These are phyloP conservation scores for Agrochola lychnidis DNA, from an alignment of 2,888 invertebrate species.

Conservation along the genomic window DNA sequence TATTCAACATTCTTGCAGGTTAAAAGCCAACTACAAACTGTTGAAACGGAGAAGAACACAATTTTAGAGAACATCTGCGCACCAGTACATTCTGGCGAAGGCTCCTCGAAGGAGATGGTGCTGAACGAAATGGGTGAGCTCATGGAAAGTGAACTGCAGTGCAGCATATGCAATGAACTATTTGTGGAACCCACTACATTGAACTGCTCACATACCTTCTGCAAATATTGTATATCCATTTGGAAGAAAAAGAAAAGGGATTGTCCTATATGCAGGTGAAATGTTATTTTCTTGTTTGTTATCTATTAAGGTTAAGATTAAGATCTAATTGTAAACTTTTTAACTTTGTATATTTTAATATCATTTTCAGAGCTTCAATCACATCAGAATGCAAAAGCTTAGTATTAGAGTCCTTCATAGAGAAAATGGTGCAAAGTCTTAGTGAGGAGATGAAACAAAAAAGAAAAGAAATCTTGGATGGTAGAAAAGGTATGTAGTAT, in stretches of 20 bases:
- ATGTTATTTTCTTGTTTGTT: neutral
- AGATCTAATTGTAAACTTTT: slow-evolving; percentile 4
- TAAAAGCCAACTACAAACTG: slow-evolving; percentile 76
- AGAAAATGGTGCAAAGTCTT: slow-evolving; percentile 92
- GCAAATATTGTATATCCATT: slow-evolving; percentile 92
- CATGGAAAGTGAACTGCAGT: slow-evolving; percentile 93
- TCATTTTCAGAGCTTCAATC: slow-evolving; percentile 76
- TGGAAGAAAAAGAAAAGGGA: slow-evolving; percentile 93
- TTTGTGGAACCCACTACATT: slow-evolving; percentile 93
- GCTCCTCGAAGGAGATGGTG: slow-evolving; percentile 74
- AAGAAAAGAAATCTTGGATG: slow-evolving; percentile 88
- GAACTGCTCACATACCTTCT: slow-evolving; percentile 94
- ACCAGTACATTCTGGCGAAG: slow-evolving; percentile 62
- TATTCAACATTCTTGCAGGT: slow-evolving; percentile 69
- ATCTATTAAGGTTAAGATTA: neutral
- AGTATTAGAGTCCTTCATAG: slow-evolving; percentile 94
- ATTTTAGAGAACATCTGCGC: slow-evolving; percentile 74
- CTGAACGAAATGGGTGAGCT: slow-evolving; percentile 88
- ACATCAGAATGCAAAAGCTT: slow-evolving; percentile 90
- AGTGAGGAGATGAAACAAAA: slow-evolving; percentile 91
- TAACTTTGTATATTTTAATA: neutral
- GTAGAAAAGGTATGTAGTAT: slow-evolving; percentile 82
- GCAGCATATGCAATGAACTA: slow-evolving; percentile 94
- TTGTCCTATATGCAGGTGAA: slow-evolving; percentile 93
- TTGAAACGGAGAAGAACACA: slow-evolving; percentile 79